Percentiles rank a stretch among this genome's conserved stretches.
Evolutionary conservation across 1,140 invertebrate species (phyloP).

Genomic region (Gonatopus flavifemur): DNA sequence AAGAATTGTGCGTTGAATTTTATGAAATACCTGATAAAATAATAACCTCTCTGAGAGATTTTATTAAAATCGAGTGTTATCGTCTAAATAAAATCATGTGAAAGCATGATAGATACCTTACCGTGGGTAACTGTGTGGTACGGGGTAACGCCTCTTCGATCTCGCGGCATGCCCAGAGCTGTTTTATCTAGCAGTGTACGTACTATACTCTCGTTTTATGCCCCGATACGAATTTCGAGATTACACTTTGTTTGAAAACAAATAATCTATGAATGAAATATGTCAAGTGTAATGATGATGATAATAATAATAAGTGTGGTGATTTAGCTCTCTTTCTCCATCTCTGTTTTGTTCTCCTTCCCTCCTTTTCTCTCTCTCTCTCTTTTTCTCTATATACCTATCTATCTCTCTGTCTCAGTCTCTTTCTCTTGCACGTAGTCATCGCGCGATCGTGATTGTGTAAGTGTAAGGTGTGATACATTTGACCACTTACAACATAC

Average conservation of each 20-base stretch:
- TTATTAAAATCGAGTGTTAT: conserved; percentile 6
- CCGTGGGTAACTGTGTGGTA: conserved; percentile 25
- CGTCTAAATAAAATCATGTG: neutral
- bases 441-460: no score
- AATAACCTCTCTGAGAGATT: conserved; percentile 17
- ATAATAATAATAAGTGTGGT: no score
- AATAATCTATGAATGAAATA: conserved; percentile 25
- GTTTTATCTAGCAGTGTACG: conserved; percentile 23
- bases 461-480: neutral
- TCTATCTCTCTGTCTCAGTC: neutral
- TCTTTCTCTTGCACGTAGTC: neutral
- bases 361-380: neutral
- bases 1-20: no score
- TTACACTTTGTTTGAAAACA: no score
- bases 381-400: neutral
- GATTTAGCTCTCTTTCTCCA: conserved; percentile 22
- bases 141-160: conserved; percentile 38
- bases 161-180: conserved; percentile 35
- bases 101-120: neutral
- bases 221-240: conserved; percentile 29
- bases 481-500: neutral
- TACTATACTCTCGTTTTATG: conserved; percentile 22
- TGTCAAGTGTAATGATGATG: conserved; percentile 34
- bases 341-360: conserved; percentile 7
- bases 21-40: conserved; percentile 24